phyloP scores from a whole-genome alignment of 2,888 invertebrate species.

The Chrysina gloriosa region DNA sequence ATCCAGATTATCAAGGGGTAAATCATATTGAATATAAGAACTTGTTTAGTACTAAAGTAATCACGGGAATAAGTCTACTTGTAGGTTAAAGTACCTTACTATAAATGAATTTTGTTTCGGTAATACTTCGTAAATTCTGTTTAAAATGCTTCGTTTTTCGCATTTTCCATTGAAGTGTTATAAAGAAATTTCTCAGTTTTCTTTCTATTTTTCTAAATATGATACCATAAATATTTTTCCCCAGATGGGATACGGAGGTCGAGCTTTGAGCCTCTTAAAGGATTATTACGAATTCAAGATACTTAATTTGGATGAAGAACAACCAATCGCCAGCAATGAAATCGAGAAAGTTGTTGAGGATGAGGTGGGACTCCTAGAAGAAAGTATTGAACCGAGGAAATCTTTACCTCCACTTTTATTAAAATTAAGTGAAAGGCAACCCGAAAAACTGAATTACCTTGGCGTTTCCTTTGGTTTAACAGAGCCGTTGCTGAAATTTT shows the following conservation, averaged over 20 bases:
- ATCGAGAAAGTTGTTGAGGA: constrained; percentile 70
- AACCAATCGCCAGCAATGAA: constrained; percentile 56
- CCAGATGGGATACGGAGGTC: constrained; percentile 96
- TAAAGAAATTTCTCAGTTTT: too few relatives aligned
- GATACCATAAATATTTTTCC: too few relatives aligned
- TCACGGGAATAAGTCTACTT: too few relatives aligned
- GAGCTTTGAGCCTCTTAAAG: constrained; percentile 85
- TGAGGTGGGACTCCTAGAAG: constrained; percentile 75
- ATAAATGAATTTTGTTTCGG: too few relatives aligned
- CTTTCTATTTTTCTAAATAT: too few relatives aligned
- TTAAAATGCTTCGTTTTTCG: background rate
- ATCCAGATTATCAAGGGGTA: constrained; percentile 95
- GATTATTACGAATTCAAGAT: constrained; percentile 90
- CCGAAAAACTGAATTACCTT: constrained; percentile 90
- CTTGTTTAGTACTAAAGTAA: background rate
- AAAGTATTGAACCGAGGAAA: constrained; percentile 80
- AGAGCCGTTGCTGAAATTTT: constrained; percentile 89
- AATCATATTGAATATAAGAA: constrained; percentile 50
- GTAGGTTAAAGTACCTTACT: too few relatives aligned
- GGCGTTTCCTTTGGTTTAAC: constrained; percentile 96
- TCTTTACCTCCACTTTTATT: constrained; percentile 89
- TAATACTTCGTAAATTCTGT: too few relatives aligned
- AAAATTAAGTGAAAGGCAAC: constrained; percentile 84
- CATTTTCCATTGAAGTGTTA: too few relatives aligned
- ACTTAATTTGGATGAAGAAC: constrained; percentile 74